phyloP scores from a whole-genome alignment of 2,797 vertebrate genomes.

The Aulostomus chinensis region DNA sequence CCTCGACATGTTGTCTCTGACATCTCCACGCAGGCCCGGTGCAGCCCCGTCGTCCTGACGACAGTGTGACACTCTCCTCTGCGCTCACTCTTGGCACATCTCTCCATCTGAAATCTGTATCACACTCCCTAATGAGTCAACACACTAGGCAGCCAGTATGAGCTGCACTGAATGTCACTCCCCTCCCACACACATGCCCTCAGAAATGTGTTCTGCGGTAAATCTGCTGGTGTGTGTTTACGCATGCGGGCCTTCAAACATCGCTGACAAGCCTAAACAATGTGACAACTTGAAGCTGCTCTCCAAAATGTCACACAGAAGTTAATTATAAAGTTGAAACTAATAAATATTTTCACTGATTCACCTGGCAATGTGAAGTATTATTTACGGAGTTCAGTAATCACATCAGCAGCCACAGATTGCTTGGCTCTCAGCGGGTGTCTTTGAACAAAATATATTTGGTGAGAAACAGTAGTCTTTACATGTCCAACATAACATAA shows the following conservation, averaged over 20 bases:
- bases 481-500: no score
- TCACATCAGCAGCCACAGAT: no score
- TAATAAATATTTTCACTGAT: not conserved
- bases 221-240: not conserved
- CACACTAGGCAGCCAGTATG: conserved; percentile 23
- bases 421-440: no score
- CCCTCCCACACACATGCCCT: conserved; percentile 28
- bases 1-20: conserved; percentile 33
- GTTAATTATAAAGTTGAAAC: not conserved
- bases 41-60: conserved; percentile 2
- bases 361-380: no score
- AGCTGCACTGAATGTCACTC: conserved; percentile 34
- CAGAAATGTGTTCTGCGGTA: conserved; percentile 13
- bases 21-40: conserved; percentile 4
- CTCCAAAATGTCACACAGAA: not conserved
- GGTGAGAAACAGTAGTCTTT: no score
- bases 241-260: conserved; percentile 3
- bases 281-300: not conserved
- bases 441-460: no score
- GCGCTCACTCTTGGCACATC: conserved; percentile 9
- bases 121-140: conserved; percentile 46
- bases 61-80: conserved; percentile 19
- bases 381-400: no score
- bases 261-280: not conserved
- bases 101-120: conserved; percentile 40